Evolutionary conservation across 2,113 vertebrate genomes (phyloP).

Genomic region (Dasyurus viverrinus): DNA sequence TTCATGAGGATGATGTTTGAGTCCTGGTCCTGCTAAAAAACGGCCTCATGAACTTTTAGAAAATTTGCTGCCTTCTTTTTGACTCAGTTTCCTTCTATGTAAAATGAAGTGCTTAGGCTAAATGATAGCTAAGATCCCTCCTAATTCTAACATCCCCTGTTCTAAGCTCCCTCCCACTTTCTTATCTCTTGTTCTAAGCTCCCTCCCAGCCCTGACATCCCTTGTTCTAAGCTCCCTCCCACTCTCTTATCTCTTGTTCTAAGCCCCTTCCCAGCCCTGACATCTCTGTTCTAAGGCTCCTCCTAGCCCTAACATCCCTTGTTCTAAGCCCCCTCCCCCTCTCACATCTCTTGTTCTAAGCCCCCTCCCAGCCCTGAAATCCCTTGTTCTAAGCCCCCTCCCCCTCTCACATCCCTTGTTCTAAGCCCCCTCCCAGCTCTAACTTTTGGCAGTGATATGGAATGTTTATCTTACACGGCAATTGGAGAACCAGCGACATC

Average conservation of each 20-base stretch:
- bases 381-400: neutral
- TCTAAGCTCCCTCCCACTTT: too few species aligned
- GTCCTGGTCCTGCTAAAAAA: neutral
- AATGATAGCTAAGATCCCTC: neutral
- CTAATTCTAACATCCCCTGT: too few species aligned
- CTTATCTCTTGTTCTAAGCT: too few species aligned
- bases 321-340: too few species aligned
- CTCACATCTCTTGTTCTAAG: too few species aligned
- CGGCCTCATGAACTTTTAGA: neutral
- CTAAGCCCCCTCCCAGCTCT: neutral
- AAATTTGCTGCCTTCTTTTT: neutral
- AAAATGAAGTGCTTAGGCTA: neutral
- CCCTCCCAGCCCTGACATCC: too few species aligned
- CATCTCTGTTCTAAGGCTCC: too few species aligned
- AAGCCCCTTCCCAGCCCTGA: too few species aligned
- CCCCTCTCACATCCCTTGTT: neutral
- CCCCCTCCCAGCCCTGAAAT: neutral
- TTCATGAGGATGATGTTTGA: too few species aligned
- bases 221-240: too few species aligned
- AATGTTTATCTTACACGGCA: slow-evolving; percentile 56
- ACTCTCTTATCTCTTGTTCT: too few species aligned
- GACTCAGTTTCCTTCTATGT: neutral
- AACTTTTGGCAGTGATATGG: slow-evolving; percentile 18
- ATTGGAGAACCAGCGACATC: slow-evolving; percentile 56
- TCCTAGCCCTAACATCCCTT: too few species aligned